phyloP scores from a whole-genome alignment of 2,113 vertebrate species.

The Stegastes partitus region DNA sequence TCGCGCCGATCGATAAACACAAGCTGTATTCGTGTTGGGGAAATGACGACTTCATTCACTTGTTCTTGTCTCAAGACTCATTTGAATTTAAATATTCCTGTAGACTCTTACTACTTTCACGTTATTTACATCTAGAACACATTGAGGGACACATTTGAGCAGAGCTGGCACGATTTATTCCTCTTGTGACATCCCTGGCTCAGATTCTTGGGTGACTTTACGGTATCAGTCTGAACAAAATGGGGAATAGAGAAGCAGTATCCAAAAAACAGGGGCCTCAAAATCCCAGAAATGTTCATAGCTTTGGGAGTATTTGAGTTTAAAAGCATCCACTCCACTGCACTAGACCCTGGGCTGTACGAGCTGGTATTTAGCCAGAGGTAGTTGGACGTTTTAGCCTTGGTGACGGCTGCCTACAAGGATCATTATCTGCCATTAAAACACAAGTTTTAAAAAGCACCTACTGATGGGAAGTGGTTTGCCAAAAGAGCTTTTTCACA shows the following conservation, averaged over 20 bases:
- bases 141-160: not conserved
- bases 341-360: too few relatives aligned
- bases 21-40: constrained; percentile 14
- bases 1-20: constrained; percentile 18
- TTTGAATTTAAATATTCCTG: constrained; percentile 4
- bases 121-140: constrained; percentile 12
- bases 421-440: too few relatives aligned
- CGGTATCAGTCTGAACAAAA: not conserved
- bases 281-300: too few relatives aligned
- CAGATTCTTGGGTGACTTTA: not conserved
- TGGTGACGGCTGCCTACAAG: too few relatives aligned
- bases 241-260: too few relatives aligned
- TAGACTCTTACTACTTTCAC: not conserved
- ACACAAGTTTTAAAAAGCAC: not conserved
- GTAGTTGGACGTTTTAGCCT: too few relatives aligned
- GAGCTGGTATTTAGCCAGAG: too few relatives aligned
- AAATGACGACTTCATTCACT: constrained; percentile 9
- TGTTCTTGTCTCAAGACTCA: not conserved
- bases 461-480: not conserved
- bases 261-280: too few relatives aligned
- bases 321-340: too few relatives aligned
- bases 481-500: too few relatives aligned
- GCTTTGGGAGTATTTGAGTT: too few relatives aligned
- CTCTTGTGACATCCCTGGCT: not conserved
- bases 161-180: not conserved